These are phyloP conservation scores for Bos javanicus DNA, from an alignment of 2,113 vertebrate species.

Conservation along the genomic window DNA sequence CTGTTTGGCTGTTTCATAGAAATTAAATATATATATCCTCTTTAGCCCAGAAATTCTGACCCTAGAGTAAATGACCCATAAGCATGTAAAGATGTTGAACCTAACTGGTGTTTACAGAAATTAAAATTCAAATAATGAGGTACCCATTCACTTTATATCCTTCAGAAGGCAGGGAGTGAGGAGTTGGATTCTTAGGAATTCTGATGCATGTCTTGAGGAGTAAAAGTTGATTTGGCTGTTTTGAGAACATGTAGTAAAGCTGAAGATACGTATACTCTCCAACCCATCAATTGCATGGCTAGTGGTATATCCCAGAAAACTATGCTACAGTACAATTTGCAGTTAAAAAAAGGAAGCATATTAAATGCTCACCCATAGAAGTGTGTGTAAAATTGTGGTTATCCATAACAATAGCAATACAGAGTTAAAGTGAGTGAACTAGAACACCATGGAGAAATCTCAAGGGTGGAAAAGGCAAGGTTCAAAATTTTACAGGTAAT, in stretches of 20 bases:
- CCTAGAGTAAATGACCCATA: background rate
- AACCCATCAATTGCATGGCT: background rate
- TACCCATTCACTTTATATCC: background rate
- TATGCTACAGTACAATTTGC: background rate
- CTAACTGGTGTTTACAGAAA: background rate
- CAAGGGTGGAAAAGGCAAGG: background rate
- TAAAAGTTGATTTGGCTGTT: background rate
- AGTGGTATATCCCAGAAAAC: background rate
- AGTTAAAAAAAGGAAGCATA: background rate
- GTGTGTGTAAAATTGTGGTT: background rate
- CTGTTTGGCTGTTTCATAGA: background rate
- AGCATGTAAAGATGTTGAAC: background rate
- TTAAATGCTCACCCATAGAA: background rate
- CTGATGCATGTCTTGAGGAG: background rate
- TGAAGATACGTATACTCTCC: background rate
- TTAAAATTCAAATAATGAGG: background rate
- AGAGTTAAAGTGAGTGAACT: background rate
- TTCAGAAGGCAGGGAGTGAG: background rate
- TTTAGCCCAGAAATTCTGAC: background rate
- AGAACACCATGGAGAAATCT: background rate
- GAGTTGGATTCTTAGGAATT: background rate
- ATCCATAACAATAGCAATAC: background rate
- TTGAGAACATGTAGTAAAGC: background rate
- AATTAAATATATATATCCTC: background rate
- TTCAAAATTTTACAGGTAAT: background rate